Percentiles rank a stretch among this genome's conserved stretches.
These are phyloP conservation scores for Protonemura montana DNA, from an alignment of 2,888 invertebrate species.

Conservation along the genomic window DNA sequence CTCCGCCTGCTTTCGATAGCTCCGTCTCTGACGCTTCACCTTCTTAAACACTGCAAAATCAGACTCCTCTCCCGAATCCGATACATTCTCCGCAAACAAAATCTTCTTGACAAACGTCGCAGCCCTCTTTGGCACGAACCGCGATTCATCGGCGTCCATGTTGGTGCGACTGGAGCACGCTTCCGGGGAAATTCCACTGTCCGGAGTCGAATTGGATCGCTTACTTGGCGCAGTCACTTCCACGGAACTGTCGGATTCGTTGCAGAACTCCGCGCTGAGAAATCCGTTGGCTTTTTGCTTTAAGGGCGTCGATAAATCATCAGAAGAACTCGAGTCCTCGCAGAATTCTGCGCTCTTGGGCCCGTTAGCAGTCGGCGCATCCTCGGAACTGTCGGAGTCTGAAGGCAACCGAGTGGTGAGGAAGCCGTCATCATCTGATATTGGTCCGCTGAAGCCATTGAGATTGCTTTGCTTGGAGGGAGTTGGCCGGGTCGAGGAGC, in stretches of 20 bases:
- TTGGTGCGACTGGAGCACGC: conserved; percentile 57
- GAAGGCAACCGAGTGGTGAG: background rate
- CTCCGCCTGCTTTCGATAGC: background rate
- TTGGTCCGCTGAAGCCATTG: too few relatives aligned
- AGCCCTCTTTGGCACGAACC: background rate
- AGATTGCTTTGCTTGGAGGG: too few relatives aligned
- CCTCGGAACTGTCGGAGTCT: background rate
- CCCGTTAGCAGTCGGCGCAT: background rate
- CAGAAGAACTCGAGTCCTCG: background rate
- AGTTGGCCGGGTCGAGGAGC: too few relatives aligned
- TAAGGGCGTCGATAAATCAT: background rate
- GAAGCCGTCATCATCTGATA: background rate
- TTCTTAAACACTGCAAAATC: background rate
- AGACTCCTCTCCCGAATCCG: background rate
- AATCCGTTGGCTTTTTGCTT: background rate
- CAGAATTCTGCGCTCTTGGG: background rate
- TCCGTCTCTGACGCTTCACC: background rate
- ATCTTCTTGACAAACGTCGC: background rate
- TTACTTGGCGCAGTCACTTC: background rate
- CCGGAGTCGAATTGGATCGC: conserved; percentile 55
- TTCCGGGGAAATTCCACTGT: conserved; percentile 60
- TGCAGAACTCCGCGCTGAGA: background rate
- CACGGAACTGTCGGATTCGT: background rate
- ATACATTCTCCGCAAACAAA: background rate
- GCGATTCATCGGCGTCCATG: too few relatives aligned